Conservation (phyloP, 2,797 vertebrate species). For the Poeciliopsis turneri region DNA sequence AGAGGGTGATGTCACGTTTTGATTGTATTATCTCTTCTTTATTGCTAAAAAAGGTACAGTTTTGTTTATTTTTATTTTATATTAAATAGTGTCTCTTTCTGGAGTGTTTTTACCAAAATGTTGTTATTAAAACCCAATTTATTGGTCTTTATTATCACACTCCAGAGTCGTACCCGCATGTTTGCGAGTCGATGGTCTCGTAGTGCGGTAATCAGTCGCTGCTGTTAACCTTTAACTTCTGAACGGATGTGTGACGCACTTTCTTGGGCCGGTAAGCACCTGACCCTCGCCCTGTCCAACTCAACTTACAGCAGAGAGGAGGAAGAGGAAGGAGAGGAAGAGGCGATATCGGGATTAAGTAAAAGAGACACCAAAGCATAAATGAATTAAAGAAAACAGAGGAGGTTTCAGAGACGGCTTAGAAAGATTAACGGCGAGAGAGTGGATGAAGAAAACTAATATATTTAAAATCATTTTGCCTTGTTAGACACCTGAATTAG, state of each 20-base stretch:
- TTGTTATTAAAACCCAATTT: neutral
- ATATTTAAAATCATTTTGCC: neutral
- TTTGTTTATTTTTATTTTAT: neutral
- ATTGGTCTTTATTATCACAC: slow-evolving; percentile 3
- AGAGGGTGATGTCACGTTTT: neutral
- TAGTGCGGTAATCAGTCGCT: slow-evolving; percentile 41
- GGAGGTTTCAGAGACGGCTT: neutral
- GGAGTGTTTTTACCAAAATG: neutral
- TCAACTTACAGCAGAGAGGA: slow-evolving; percentile 9
- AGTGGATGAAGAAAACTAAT: slow-evolving; percentile 4
- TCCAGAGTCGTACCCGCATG: slow-evolving; percentile 6
- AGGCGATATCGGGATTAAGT: neutral
- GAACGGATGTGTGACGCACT: slow-evolving; percentile 35
- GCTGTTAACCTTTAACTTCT: slow-evolving; percentile 61
- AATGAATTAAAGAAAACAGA: slow-evolving; percentile 9
- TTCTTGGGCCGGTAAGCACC: slow-evolving; percentile 29
- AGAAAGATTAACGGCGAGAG: neutral
- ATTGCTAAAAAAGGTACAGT: neutral
- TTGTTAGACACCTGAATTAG: neutral
- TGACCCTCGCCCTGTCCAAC: slow-evolving; percentile 27
- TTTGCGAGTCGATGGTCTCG: slow-evolving; percentile 25
- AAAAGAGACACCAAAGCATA: slow-evolving; percentile 7
- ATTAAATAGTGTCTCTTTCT: neutral
- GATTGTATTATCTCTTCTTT: neutral
- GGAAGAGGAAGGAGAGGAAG: neutral